Evolutionary conservation across 2,888 invertebrate genomes (phyloP).

Genomic region (Andricus curvator): DNA sequence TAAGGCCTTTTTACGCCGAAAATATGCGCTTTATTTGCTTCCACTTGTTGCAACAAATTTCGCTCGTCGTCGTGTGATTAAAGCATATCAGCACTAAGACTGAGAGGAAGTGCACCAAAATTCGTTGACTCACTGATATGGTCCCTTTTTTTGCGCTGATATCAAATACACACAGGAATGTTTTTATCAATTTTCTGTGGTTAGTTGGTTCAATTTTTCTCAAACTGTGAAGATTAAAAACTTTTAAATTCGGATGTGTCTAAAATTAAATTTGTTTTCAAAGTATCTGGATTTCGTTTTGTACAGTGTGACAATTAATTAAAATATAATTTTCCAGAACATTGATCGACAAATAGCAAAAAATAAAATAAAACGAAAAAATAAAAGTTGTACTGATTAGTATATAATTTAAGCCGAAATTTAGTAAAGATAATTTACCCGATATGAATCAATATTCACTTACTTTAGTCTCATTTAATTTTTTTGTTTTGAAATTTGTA

Average conservation of each 20-base stretch:
- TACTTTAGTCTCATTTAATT: neutral
- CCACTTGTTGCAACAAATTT: neutral
- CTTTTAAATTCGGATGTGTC: no score
- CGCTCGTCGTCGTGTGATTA: conserved; percentile 24
- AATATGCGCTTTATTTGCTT: conserved; percentile 1
- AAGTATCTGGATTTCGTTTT: no score
- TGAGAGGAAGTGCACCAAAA: conserved; percentile 38
- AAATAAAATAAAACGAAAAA: no score
- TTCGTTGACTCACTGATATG: conserved; percentile 30
- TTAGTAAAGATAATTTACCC: conserved; percentile 1
- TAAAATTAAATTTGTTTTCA: no score
- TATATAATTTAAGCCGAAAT: neutral
- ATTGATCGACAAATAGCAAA: neutral
- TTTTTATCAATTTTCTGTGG: neutral
- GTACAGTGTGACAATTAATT: no score
- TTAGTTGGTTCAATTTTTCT: no score
- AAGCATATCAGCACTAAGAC: conserved; percentile 1
- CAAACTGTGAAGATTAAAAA: no score
- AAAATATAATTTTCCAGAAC: neutral
- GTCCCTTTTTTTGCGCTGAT: conserved; percentile 1
- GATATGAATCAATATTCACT: neutral
- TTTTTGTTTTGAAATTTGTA: no score
- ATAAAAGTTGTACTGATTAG: neutral
- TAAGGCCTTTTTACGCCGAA: conserved; percentile 3
- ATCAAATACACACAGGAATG: neutral